Conservation (phyloP, 1,140 invertebrate genomes). For the Pteromalus puparum region DNA sequence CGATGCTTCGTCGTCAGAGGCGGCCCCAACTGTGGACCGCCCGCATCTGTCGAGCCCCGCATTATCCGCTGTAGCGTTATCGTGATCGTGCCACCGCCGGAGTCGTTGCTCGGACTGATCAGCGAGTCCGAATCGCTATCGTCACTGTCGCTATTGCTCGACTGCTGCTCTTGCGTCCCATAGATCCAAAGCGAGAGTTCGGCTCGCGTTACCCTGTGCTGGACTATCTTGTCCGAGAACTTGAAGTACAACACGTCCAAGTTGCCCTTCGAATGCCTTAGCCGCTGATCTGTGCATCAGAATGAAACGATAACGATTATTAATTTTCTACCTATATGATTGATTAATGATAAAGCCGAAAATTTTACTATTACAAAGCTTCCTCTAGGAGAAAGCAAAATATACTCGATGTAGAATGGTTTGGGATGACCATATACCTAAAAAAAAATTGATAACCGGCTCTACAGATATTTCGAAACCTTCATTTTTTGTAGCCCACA, state of each 20-base stretch:
- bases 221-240: constrained; percentile 77
- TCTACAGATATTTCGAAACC: too few species aligned
- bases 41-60: constrained; percentile 61
- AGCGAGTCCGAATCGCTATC: constrained; percentile 30
- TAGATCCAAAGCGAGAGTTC: constrained; percentile 76
- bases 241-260: constrained; percentile 77
- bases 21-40: constrained; percentile 64
- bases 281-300: constrained; percentile 69
- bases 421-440: too few species aligned
- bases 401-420: too few species aligned
- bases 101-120: neutral
- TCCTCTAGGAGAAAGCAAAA: too few species aligned
- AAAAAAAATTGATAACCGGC: too few species aligned
- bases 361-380: too few species aligned
- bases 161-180: constrained; percentile 61
- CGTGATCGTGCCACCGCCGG: constrained; percentile 59
- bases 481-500: too few species aligned
- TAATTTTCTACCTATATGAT: too few species aligned
- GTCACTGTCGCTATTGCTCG: constrained; percentile 48
- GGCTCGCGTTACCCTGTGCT: constrained; percentile 75
- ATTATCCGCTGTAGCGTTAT: constrained; percentile 71
- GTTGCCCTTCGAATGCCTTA: constrained; percentile 72
- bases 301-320: neutral
- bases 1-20: constrained; percentile 70
- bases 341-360: too few species aligned